Evolutionary conservation across 1,140 invertebrate species (phyloP).

Genomic region (Atta cephalotes): DNA sequence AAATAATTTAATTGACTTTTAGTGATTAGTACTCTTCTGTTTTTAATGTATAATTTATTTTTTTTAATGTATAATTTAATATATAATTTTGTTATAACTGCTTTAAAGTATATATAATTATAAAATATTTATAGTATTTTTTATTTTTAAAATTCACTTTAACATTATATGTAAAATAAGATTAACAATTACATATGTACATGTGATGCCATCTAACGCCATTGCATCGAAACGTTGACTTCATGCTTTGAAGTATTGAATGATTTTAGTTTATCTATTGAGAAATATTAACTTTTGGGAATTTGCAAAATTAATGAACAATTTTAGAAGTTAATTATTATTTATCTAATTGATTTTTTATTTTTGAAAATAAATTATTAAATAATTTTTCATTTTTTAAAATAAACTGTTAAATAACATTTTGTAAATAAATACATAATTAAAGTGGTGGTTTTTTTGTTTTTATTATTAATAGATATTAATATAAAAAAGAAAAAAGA

Average conservation of each 20-base stretch:
- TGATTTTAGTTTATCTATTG: conserved; percentile 14
- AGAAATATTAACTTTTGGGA: conserved; percentile 20
- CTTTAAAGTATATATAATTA: background rate
- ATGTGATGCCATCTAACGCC: conserved; percentile 35
- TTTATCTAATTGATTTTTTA: background rate
- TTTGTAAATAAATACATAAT: conserved; percentile 26
- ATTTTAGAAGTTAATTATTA: conserved; percentile 13
- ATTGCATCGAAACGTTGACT: background rate
- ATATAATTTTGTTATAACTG: background rate
- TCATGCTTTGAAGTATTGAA: conserved; percentile 21
- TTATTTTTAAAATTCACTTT: background rate
- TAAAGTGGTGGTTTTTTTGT: conserved; percentile 12
- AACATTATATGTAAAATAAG: background rate
- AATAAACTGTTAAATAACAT: background rate
- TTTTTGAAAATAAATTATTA: background rate
- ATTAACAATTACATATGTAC: conserved; percentile 6
- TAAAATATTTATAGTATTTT: background rate
- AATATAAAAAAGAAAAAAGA: conserved; percentile 9
- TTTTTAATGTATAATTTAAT: background rate
- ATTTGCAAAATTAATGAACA: background rate
- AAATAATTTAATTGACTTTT: background rate
- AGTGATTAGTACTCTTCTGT: background rate
- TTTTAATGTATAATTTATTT: background rate
- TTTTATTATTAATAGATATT: conserved; percentile 25
- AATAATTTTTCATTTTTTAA: background rate